Conservation (phyloP, 2,888 invertebrate genomes). For the Strigamia maritima region DNA sequence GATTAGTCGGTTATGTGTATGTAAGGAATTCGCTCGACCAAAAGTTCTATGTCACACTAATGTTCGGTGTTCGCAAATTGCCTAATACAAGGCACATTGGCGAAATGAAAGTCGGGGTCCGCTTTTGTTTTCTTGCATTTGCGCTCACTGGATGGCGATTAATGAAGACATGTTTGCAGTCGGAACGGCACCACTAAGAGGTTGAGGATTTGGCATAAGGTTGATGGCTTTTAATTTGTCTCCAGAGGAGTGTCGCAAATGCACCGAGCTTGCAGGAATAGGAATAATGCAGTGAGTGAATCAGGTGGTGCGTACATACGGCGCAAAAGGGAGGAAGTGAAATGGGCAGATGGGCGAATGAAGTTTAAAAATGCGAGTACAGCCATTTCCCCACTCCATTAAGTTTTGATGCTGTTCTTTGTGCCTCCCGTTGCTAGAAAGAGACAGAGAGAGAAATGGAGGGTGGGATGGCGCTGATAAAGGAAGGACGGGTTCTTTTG, state of each 20-base stretch:
- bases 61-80: neutral
- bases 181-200: slow-evolving; percentile 10
- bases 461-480: neutral
- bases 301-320: slow-evolving; percentile 16
- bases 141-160: slow-evolving; percentile 2
- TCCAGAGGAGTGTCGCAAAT: slow-evolving; percentile 32
- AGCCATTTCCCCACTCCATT: slow-evolving; percentile 34
- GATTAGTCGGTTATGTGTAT: too few relatives aligned
- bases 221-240: slow-evolving; percentile 34
- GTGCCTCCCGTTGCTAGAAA: neutral
- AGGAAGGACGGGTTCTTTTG: slow-evolving; percentile 25
- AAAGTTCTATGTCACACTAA: neutral
- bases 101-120: neutral
- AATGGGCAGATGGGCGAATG: slow-evolving; percentile 31
- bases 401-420: slow-evolving; percentile 34
- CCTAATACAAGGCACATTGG: neutral
- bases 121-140: slow-evolving; percentile 1
- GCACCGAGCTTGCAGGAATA: neutral
- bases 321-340: slow-evolving; percentile 12
- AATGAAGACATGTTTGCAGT: slow-evolving; percentile 2
- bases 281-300: neutral
- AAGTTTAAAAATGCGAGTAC: slow-evolving; percentile 32
- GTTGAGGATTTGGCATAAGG: slow-evolving; percentile 27
- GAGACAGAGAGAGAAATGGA: neutral
- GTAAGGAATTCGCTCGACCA: too few relatives aligned